phyloP scores from a whole-genome alignment of 2,888 invertebrate genomes.

The Quadriops clusia region DNA sequence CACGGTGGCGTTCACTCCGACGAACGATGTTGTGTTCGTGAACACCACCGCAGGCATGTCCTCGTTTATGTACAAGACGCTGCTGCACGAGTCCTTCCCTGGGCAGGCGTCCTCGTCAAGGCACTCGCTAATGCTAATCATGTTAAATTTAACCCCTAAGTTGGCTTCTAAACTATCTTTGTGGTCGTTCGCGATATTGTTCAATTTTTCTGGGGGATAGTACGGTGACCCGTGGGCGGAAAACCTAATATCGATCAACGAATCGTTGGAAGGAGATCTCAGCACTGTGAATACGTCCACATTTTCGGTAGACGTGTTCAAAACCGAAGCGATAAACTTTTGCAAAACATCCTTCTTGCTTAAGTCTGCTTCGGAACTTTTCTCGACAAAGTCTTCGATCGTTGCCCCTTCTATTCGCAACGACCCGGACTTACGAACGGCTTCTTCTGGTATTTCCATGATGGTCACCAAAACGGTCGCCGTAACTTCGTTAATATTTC shows the following conservation, averaged over 20 bases:
- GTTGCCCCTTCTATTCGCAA: conserved; percentile 70
- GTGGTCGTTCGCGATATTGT: too few species aligned
- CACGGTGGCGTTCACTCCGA: conserved; percentile 79
- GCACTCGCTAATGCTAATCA: conserved; percentile 89
- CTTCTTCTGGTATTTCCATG: conserved; percentile 80
- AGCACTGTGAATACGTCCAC: conserved; percentile 92
- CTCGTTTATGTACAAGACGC: conserved; percentile 56
- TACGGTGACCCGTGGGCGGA: conserved; percentile 92
- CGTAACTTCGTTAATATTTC: conserved; percentile 50
- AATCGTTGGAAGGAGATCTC: conserved; percentile 49
- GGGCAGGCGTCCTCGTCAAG: conserved; percentile 58
- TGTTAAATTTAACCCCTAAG: conserved; percentile 64
- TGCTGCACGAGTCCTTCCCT: conserved; percentile 68
- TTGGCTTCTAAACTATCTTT: too few species aligned
- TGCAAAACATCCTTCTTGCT: conserved; percentile 61
- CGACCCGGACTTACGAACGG: conserved; percentile 86
- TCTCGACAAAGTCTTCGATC: conserved; percentile 73
- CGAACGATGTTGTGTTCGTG: conserved; percentile 87
- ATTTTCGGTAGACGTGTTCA: conserved; percentile 68
- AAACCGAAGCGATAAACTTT: conserved; percentile 50
- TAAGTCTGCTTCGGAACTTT: conserved; percentile 38
- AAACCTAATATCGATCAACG: conserved; percentile 73
- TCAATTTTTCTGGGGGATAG: conserved; percentile 76
- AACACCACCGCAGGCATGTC: conserved; percentile 71
- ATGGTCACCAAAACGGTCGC: conserved; percentile 82